phyloP scores from a whole-genome alignment of 2,797 vertebrate genomes.

The Notolepis coatsorum region DNA sequence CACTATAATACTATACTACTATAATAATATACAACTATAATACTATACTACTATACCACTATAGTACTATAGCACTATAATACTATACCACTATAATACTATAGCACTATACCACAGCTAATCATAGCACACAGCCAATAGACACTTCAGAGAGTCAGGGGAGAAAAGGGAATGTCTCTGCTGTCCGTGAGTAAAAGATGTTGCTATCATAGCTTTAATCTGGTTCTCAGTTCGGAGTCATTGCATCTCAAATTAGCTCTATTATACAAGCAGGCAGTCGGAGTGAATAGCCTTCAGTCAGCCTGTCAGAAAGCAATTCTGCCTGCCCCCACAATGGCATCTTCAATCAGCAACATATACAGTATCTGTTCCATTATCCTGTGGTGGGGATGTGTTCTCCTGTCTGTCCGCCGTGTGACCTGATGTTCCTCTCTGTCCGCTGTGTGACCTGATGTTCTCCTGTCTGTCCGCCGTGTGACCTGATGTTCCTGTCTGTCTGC shows the following conservation, averaged over 20 bases:
- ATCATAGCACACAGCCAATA: too few species aligned
- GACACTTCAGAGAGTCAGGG: slow-evolving; percentile 20
- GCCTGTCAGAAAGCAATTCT: slow-evolving; percentile 23
- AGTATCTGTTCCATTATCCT: slow-evolving; percentile 35
- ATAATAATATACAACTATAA: too few species aligned
- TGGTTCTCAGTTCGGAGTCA: slow-evolving; percentile 38
- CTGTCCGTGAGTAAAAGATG: slow-evolving; percentile 18
- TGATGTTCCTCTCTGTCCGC: slow-evolving; percentile 27
- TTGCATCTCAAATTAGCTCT: slow-evolving; percentile 41
- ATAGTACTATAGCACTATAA: too few species aligned
- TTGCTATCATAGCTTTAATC: slow-evolving; percentile 35
- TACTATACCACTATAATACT: too few species aligned
- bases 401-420: slow-evolving; percentile 36
- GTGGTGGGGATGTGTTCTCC: slow-evolving; percentile 28
- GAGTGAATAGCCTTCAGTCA: slow-evolving; percentile 28
- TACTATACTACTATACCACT: too few species aligned
- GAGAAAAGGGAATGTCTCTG: slow-evolving; percentile 9
- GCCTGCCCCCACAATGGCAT: slow-evolving; percentile 32
- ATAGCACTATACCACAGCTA: too few species aligned
- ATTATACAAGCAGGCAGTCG: slow-evolving; percentile 36
- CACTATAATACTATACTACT: too few species aligned
- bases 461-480: slow-evolving; percentile 39
- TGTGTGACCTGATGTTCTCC: slow-evolving; percentile 48
- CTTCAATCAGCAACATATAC: slow-evolving; percentile 47
- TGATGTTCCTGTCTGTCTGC: slow-evolving; percentile 22